A percentile compares a stretch with the other conserved stretches of the same genome.
phyloP scores from a whole-genome alignment of 23 tunicate species.

The Botrylloides violaceus region DNA sequence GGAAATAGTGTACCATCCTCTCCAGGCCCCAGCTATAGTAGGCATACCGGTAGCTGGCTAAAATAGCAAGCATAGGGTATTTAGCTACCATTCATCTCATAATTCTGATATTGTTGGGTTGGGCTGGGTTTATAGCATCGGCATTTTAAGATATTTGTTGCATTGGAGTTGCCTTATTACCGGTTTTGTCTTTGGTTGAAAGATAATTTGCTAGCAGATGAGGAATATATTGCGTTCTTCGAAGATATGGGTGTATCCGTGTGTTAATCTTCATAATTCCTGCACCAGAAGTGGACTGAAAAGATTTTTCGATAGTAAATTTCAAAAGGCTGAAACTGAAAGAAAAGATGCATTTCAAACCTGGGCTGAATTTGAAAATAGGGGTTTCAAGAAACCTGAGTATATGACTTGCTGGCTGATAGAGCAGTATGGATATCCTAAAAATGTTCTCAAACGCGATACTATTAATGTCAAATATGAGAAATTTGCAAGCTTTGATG shows the following conservation, averaged over 20 bases:
- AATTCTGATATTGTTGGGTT: too few relatives aligned
- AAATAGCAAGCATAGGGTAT: too few relatives aligned
- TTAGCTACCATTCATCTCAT: too few relatives aligned
- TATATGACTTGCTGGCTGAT: constrained; percentile 72
- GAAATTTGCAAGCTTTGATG: constrained; percentile 23
- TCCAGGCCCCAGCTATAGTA: too few relatives aligned
- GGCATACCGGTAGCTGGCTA: too few relatives aligned
- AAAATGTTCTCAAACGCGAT: constrained; percentile 45
- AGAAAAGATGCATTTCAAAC: constrained; percentile 33
- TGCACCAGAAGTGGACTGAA: background rate
- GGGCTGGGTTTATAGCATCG: too few relatives aligned
- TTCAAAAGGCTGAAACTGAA: constrained; percentile 3
- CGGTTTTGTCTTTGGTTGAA: too few relatives aligned
- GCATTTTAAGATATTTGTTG: too few relatives aligned
- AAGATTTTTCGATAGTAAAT: background rate
- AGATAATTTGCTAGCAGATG: too few relatives aligned
- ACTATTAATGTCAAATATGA: constrained; percentile 25
- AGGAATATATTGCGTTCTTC: too few relatives aligned
- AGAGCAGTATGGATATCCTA: constrained; percentile 67
- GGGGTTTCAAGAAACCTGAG: constrained; percentile 66
- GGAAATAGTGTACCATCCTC: too few relatives aligned
- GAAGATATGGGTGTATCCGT: background rate
- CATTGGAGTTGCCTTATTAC: too few relatives aligned
- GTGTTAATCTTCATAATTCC: background rate
- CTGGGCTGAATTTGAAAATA: constrained; percentile 81